Base-by-base conservation (phyloP, 2,797 vertebrate genomes). In the Gallinago stenura region DNA sequence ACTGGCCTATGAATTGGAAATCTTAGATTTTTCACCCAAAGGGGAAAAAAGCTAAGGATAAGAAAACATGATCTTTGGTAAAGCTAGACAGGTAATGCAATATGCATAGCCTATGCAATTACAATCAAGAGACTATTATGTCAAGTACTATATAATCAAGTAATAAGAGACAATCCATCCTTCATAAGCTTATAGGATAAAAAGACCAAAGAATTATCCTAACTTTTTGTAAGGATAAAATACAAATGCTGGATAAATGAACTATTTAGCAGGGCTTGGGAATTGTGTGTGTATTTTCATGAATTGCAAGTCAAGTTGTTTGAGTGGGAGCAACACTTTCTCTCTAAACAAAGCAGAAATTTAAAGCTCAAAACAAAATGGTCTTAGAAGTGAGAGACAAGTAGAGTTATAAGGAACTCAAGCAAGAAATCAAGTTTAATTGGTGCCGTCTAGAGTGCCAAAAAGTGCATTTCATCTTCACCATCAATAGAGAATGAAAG, bases 401-500 rank as follows among this genome's bases (percentile, higher is more conserved):
- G 79, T 58, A 28, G 88, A 93, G 72, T 64, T 90, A 76, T 9
- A 20, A 87, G 76, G 58, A 87, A 30, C 69, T 91, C 77, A 90
- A 60, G 65, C n/a, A 93, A 93, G 86, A 93, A 90, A 79, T 93
- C 78, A 87, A 71, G 75, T 88, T 95, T 96, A 96, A 97, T 92
- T 96, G 80, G 87, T 96, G 65, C 89, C 0, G 22, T 88, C 79
- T 87, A 33, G 48, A 82, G 46, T 90, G 76, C 45, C 77, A 85
- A 71, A 91, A 90, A 75, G 76, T 76, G 48, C 68, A 78, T 95
- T 95, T 95, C 71, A 94, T 95, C 95, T 90, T 95, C 64, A 60
- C 66, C 85, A 83, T 89, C 87, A 90, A 88, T 48, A 84, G 65
- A 83, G 51, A 94, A 90, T 70, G n/a, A 95, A 93, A 93, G 17